Evolutionary conservation across 1,140 invertebrate species (phyloP).

Genomic region (Heliconius nattereri): DNA sequence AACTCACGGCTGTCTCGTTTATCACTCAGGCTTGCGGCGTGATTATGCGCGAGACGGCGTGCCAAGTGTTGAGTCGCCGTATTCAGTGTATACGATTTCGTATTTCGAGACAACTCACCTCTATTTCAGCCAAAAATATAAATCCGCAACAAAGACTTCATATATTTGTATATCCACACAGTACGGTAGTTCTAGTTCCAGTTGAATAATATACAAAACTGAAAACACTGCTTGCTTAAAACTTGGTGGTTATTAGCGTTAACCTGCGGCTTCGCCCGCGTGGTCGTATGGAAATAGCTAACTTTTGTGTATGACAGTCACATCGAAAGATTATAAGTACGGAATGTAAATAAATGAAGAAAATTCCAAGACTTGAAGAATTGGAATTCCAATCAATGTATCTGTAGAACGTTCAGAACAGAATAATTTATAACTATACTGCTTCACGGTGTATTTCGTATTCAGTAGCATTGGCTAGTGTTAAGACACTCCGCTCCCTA

Average conservation of each 20-base stretch:
- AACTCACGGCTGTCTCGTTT: constrained; percentile 33
- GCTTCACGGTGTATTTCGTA: not conserved
- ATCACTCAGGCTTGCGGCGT: constrained; percentile 32
- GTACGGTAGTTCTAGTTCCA: not conserved
- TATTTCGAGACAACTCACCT: constrained; percentile 27
- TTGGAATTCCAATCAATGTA: too few species aligned
- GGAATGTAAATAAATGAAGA: too few species aligned
- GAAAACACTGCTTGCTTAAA: not conserved
- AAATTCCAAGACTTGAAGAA: too few species aligned
- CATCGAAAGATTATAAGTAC: too few species aligned
- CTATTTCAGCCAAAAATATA: constrained; percentile 13
- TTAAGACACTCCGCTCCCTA: too few species aligned
- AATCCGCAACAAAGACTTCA: constrained; percentile 2
- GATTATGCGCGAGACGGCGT: constrained; percentile 31
- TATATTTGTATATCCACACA: not conserved
- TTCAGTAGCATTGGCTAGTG: too few species aligned
- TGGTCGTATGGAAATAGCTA: not conserved
- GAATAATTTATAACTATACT: not conserved
- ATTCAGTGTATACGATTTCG: constrained; percentile 30
- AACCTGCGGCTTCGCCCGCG: too few species aligned
- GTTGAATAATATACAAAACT: not conserved
- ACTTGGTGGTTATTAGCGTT: not conserved
- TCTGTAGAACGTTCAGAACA: too few species aligned
- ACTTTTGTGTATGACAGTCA: too few species aligned
- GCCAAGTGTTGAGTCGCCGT: constrained; percentile 36